These are phyloP conservation scores for Oreamnos americanus DNA, from an alignment of 2,113 vertebrate genomes.

Conservation along the genomic window DNA sequence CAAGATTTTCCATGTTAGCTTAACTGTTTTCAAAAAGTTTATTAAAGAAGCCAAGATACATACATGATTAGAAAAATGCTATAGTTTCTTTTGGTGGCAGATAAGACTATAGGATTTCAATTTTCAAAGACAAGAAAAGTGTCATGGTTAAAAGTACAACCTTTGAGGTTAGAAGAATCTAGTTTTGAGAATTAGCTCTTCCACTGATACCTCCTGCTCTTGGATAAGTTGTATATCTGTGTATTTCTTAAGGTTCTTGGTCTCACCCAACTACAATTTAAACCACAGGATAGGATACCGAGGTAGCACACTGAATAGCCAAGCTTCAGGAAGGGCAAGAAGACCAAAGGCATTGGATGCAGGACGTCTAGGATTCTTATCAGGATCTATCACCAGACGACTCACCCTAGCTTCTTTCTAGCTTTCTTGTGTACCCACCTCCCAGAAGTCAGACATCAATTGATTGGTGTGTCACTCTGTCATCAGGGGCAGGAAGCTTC, in stretches of 20 bases:
- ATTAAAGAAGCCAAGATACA: conserved; percentile 11
- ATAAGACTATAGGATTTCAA: neutral
- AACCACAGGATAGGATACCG: neutral
- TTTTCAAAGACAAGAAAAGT: neutral
- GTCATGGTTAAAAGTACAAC: neutral
- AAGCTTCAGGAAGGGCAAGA: neutral
- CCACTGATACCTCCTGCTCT: neutral
- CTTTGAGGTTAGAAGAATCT: conserved; percentile 30
- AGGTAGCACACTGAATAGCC: neutral
- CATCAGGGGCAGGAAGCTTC: neutral
- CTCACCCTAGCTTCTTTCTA: neutral
- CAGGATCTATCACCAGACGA: neutral
- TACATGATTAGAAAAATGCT: neutral
- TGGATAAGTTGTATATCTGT: neutral
- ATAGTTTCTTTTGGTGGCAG: conserved; percentile 19
- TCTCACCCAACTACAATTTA: neutral
- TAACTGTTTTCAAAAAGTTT: conserved; percentile 39
- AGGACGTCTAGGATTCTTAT: neutral
- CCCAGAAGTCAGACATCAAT: neutral
- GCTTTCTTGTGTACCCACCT: neutral
- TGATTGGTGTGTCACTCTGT: neutral
- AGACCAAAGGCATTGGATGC: neutral
- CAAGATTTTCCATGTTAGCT: conserved; percentile 45
- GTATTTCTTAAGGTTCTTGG: neutral
- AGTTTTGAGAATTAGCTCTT: neutral